A percentile compares a stretch with the other conserved stretches of the same genome.
These are phyloP conservation scores for Girardia tigrina DNA, from an alignment of 2,888 invertebrate species.

Conservation along the genomic window DNA sequence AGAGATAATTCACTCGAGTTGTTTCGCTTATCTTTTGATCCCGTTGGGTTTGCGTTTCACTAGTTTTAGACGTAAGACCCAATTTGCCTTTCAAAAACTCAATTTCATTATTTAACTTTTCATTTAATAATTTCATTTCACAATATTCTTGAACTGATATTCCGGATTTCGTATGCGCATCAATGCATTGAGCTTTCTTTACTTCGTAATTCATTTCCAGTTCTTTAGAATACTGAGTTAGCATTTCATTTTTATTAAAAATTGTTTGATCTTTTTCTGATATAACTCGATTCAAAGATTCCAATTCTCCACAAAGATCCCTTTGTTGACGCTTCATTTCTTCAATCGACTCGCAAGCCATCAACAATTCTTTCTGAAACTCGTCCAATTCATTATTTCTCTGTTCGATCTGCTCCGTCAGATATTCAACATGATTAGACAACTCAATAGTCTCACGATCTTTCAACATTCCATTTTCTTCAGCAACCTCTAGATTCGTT, in stretches of 20 bases:
- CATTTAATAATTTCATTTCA: neutral
- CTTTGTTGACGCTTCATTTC: neutral
- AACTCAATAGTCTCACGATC: neutral
- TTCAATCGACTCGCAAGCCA: neutral
- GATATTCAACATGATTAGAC: neutral
- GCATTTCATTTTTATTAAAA: neutral
- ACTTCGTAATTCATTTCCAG: constrained; percentile 1
- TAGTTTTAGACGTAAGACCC: neutral
- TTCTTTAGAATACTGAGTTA: neutral
- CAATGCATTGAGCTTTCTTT: neutral
- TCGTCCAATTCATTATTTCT: neutral
- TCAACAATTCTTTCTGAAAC: neutral
- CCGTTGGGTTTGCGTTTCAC: neutral
- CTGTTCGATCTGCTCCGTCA: neutral
- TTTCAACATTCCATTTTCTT: neutral
- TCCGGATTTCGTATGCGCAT: neutral
- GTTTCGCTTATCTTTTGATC: neutral
- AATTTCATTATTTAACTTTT: neutral
- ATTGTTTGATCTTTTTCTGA: neutral
- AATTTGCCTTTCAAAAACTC: neutral
- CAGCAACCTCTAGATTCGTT: neutral
- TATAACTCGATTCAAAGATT: neutral
- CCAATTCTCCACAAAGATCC: neutral
- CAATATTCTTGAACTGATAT: neutral
- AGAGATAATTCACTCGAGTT: neutral